Evolutionary conservation across 2,797 vertebrate species (phyloP), one percentile per base, ranked within the genome.

Genomic region (Dendrocincla fuliginosa): DNA sequence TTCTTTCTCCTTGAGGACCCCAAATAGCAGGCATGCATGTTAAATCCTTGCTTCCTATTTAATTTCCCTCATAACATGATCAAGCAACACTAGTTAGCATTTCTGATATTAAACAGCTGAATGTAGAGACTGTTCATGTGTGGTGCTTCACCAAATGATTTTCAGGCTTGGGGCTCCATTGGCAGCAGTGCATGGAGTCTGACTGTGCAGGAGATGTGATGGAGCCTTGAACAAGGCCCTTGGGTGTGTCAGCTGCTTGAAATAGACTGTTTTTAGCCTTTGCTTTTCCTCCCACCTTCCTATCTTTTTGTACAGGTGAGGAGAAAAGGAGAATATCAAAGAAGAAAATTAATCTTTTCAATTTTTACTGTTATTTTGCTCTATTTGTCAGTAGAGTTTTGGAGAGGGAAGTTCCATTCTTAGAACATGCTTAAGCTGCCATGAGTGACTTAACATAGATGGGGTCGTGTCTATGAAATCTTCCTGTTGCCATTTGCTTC

Each of bases 291-390:
- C 75, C n/a, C 37, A 10, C 5, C 18, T 68, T 67, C 16, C 11
- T 18, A 0, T 69, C 10, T 44, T 30, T 64, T 69, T 5, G 1
- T 52, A 8, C 1, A 12, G 28, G 25, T 37, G 50, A 10, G 7
- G 16, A 7, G 13, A 18, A 30, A 44, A 25, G n/a, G 13, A 10
- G 32, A 14, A 24, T n/a, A 9, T 3, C 1, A 4, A 23, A 19
- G 15, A 35, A 39, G 11, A 27, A 30, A 75, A 53, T n/a, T 17
- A 0, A 32, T 64, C 5, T 82, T 78, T 47, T 6, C 35, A 13
- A 16, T 44, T 60, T 60, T 70, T 59, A 22, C 1, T 3, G 13
- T 64, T 53, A 10, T 74, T 82, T 88, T 30, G 5, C 2, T 53
- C 8, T 47, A 0, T 41, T 67, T 25, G 13, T 25, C 23, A 27